Conservation (phyloP, 2,797 vertebrate genomes). For the Sebastes dallii region DNA sequence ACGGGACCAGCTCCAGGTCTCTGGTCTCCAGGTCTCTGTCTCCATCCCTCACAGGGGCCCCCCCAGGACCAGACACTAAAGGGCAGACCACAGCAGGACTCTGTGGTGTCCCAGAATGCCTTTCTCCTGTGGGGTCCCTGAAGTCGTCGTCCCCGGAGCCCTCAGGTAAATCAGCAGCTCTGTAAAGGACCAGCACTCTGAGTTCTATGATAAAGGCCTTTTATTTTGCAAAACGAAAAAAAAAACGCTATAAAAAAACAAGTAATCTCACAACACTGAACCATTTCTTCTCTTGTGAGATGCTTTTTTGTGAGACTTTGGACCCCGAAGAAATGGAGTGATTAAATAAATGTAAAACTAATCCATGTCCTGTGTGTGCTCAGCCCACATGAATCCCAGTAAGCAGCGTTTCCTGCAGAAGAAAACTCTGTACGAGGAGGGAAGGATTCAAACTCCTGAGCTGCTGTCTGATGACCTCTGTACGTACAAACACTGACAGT, state of each 20-base stretch:
- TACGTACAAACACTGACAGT: constrained; percentile 10
- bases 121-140: constrained; percentile 43
- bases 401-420: constrained; percentile 46
- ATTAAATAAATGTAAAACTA: not conserved
- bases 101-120: not conserved
- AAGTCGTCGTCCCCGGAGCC: not conserved
- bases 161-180: constrained; percentile 21
- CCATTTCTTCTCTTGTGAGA: not conserved
- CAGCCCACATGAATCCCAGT: constrained; percentile 40
- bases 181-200: not conserved
- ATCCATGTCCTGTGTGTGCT: not conserved
- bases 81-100: not conserved
- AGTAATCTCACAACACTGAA: not conserved
- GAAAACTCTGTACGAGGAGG: constrained; percentile 23
- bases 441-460: constrained; percentile 31
- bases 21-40: not conserved
- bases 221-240: no score
- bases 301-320: not conserved
- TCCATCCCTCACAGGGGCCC: not conserved
- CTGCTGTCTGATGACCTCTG: constrained; percentile 49
- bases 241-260: no score
- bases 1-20: constrained; percentile 10
- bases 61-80: not conserved
- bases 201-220: not conserved
- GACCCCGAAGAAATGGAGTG: not conserved